Base-by-base conservation (phyloP, 1,140 invertebrate genomes). In the Drosophila ambigua region DNA sequence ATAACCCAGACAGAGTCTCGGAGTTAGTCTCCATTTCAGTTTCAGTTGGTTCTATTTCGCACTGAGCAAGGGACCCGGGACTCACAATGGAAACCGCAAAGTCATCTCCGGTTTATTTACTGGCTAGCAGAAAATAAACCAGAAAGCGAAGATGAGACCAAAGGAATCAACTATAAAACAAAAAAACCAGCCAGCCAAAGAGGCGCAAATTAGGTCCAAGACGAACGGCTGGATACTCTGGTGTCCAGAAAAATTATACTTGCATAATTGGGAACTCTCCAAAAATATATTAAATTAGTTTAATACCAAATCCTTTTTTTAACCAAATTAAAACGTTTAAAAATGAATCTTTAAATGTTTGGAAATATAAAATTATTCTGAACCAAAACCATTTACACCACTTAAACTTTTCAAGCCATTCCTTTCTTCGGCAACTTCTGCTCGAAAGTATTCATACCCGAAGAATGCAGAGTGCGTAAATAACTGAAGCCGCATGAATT, bases 61-160 rank as follows among this genome's bases (percentile, higher is more conserved):
- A 69, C 31, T 28, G 66, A 49, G 41, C 11, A 8, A 48, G 26
- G 31, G 64, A 51, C 49, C 64, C 69, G 49, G 65, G 45, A 58
- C 66, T 65, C 63, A 61, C 79, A 79, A 81, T 85, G 77, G 51
- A 77, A 90, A 84, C 88, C 88, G 72, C 88, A 90, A 90, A 90
- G 88, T 90, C 88, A 90, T 90, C 88, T 90, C 88, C 88, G 88
- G 88, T 90, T 90, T 90, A 90, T 90, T 88, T 88, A 88, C 83
- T 83, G 76, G 76, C 82, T 64, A 74, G 52, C 77, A 65, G 63
- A 65, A 84, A 76, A 78, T 74, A 78, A 83, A 83, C 50, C 80
- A 80, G 58, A 71, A 72, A 80, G 68, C 79, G 62, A 76, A 80
- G 71, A 68, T 81, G 78, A 80, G 72, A 63, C 78, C 66, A 58